A percentile compares a stretch with the other conserved stretches of the same genome.
Evolutionary conservation across 2,797 vertebrate genomes (phyloP).

Genomic region (Spondyliosoma cantharus): DNA sequence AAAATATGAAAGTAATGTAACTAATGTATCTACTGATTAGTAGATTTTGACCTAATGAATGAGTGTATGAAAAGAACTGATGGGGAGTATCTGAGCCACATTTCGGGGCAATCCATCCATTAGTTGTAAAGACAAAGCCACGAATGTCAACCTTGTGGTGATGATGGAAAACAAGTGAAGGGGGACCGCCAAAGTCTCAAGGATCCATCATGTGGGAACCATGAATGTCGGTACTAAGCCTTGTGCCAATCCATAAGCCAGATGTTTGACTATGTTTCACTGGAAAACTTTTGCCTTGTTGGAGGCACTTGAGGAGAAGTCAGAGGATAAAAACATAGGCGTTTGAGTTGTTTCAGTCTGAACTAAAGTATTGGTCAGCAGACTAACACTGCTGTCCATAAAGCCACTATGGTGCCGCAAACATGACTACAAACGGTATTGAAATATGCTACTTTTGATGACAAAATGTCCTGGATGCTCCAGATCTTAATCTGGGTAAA

Average conservation of each 20-base stretch:
- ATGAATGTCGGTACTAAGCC: not conserved
- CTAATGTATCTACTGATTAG: too few relatives aligned
- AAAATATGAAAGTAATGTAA: too few relatives aligned
- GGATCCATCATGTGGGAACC: not conserved
- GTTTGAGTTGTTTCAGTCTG: not conserved
- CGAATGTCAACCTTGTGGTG: not conserved
- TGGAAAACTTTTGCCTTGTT: not conserved
- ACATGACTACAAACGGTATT: not conserved
- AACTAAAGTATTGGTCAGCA: not conserved
- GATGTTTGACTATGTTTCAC: not conserved
- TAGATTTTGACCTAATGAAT: not conserved
- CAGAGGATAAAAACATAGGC: not conserved
- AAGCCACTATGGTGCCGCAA: not conserved
- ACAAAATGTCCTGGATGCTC: not conserved
- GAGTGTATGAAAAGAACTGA: too few relatives aligned
- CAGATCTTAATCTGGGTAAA: conserved; percentile 23
- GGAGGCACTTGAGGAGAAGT: not conserved
- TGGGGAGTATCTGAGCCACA: not conserved
- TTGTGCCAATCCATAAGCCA: not conserved
- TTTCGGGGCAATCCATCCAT: not conserved
- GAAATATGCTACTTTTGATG: not conserved
- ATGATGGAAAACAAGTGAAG: not conserved
- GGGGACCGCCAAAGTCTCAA: not conserved
- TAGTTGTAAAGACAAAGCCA: not conserved
- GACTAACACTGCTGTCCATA: not conserved